Percentiles rank a stretch among this genome's conserved stretches.
These are phyloP conservation scores for Parotia lawesii DNA, from an alignment of 2,113 vertebrate genomes.

Conservation along the genomic window DNA sequence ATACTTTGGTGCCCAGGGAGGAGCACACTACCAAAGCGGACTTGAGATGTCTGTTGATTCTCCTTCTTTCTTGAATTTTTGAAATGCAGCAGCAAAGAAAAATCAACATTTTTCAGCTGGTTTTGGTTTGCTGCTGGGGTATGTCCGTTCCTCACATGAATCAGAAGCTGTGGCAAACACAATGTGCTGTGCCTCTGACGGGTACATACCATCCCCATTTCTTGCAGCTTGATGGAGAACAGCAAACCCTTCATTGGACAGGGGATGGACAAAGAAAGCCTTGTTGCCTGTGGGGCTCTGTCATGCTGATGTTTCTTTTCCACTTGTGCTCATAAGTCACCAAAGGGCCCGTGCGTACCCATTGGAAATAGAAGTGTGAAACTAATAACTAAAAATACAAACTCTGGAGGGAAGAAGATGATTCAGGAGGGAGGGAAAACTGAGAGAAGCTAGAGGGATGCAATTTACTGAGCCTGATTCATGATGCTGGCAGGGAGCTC, in stretches of 20 bases:
- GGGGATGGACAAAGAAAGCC: constrained; percentile 15
- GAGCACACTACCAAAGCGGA: accelerated
- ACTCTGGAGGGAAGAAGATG: neutral
- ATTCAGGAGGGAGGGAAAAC: neutral
- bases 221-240: constrained; percentile 23
- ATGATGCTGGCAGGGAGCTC: neutral
- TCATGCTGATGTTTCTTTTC: constrained; percentile 2
- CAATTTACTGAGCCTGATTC: neutral
- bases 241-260: neutral
- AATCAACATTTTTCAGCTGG: neutral
- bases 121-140: constrained; percentile 29
- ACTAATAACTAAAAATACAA: constrained; percentile 45
- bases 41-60: neutral
- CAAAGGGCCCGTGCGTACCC: accelerated
- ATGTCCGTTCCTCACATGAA: neutral
- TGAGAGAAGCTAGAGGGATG: neutral
- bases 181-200: neutral
- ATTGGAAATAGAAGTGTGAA: constrained; percentile 26
- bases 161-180: constrained; percentile 22
- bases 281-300: constrained; percentile 1
- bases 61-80: neutral
- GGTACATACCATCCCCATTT: constrained; percentile 33
- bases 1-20: neutral
- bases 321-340: neutral
- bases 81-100: neutral